Percentiles rank a stretch among this genome's conserved stretches.
These are phyloP conservation scores for Tineola bisselliella DNA, from an alignment of 2,888 invertebrate genomes.

Conservation along the genomic window DNA sequence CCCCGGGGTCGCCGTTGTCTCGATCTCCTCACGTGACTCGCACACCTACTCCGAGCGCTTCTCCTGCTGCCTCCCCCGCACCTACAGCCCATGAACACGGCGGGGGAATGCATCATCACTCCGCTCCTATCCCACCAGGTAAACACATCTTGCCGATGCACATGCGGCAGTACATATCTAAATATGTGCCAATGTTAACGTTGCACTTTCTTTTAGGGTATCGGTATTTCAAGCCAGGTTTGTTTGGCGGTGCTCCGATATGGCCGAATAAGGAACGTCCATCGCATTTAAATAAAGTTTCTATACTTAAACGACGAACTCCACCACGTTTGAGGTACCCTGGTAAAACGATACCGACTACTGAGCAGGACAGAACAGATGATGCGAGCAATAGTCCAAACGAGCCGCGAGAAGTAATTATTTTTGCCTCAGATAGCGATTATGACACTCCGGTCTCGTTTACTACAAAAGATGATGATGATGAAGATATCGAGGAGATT, in stretches of 20 bases:
- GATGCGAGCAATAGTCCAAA: conserved; percentile 56
- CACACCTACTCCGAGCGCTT: conserved; percentile 49
- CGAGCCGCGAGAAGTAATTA: conserved; percentile 71
- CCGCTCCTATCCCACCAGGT: conserved; percentile 49
- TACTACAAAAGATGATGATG: conserved; percentile 29
- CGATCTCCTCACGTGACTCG: conserved; percentile 68
- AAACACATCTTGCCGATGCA: not conserved
- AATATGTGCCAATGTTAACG: conserved; percentile 40
- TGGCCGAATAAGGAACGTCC: conserved; percentile 61
- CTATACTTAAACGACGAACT: conserved; percentile 69
- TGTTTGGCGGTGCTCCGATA: conserved; percentile 74
- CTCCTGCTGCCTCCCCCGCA: conserved; percentile 45
- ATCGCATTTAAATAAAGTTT: conserved; percentile 57
- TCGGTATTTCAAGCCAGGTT: conserved; percentile 69
- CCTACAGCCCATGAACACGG: conserved; percentile 27
- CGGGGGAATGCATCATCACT: conserved; percentile 40
- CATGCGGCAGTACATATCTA: conserved; percentile 23
- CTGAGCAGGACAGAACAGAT: conserved; percentile 21
- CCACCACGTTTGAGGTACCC: conserved; percentile 61
- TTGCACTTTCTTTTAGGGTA: conserved; percentile 23
- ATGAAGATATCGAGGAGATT: conserved; percentile 44
- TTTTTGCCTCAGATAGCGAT: conserved; percentile 72
- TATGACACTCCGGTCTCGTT: conserved; percentile 54
- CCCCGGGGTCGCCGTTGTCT: conserved; percentile 68
- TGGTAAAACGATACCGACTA: conserved; percentile 33